phyloP scores from a whole-genome alignment of 1,140 invertebrate genomes.

The Hyphantria cunea region DNA sequence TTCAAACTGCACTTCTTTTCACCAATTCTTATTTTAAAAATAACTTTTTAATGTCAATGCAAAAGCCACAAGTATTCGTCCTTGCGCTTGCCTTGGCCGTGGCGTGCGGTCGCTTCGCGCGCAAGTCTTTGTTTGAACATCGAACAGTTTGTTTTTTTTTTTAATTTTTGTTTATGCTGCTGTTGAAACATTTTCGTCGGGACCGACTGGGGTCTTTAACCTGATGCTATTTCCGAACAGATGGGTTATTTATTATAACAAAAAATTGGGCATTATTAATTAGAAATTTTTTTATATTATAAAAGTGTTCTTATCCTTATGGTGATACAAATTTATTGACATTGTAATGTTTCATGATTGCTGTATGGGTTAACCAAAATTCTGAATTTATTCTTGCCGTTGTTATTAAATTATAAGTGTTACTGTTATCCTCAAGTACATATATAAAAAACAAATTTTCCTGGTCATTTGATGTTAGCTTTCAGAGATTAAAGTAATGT shows the following conservation, averaged over 20 bases:
- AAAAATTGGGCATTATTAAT: background rate
- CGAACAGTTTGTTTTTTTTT: slow-evolving; percentile 57
- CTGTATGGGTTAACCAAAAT: too few species aligned
- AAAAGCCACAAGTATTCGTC: slow-evolving; percentile 48
- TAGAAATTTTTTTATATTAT: too few species aligned
- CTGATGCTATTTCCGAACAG: slow-evolving; percentile 25
- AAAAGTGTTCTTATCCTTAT: too few species aligned
- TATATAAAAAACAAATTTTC: too few species aligned
- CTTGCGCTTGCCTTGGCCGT: slow-evolving; percentile 62
- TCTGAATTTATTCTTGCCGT: too few species aligned
- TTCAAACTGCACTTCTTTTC: background rate
- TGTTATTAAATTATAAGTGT: too few species aligned
- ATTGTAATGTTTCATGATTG: too few species aligned
- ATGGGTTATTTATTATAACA: background rate
- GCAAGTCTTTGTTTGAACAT: slow-evolving; percentile 67
- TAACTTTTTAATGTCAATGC: slow-evolving; percentile 28
- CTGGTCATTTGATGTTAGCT: too few species aligned
- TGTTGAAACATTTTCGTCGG: slow-evolving; percentile 23
- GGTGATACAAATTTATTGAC: too few species aligned
- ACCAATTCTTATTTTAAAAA: slow-evolving; percentile 26
- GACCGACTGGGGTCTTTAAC: slow-evolving; percentile 52
- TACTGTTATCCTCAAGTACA: too few species aligned
- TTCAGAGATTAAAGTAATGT: too few species aligned
- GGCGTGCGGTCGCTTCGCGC: slow-evolving; percentile 52
- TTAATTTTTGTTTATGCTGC: slow-evolving; percentile 54